Base-by-base conservation (phyloP, 2,113 vertebrate genomes). In the Euleptes europaea region DNA sequence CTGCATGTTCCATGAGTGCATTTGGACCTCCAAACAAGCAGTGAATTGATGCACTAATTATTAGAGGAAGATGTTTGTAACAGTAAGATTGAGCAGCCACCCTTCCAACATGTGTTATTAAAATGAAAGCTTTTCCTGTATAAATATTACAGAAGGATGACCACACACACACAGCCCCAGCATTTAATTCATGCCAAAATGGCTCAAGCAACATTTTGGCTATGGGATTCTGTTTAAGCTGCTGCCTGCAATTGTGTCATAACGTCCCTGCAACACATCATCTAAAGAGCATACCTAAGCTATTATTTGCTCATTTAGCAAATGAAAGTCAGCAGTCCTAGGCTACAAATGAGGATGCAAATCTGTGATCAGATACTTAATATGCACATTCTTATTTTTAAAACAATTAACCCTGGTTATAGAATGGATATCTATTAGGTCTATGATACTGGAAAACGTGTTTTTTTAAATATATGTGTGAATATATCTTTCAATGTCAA, bases 301-400 rank as follows among this genome's bases (percentile, higher is more conserved):
- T 10, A 3, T 26, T 60, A 57, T 70, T 79, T 60, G 67, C 19
- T 78, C 13, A 72, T 67, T 40, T 10, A 77, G 12, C 26, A 28
- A 26, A 26, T 28, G 8, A 17, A 71, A 78, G 23, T 90, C 80
- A 79, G 69, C 75, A 88, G 85, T 79, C 89, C 87, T 88, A 88
- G 13, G 23, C 69, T 49, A 63, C 60, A 63, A 3, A 28, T 63
- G 60, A 63, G 60, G 26, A 28, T 63, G 26, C 1, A 63, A 63
- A 63, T 63, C 60, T 63, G 60, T 8, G 23, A 23, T 28, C 60
- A 63, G 60, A 63, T 63, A 63, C 5, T 19, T 4, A 28, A 28
- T 63, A 28, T 28, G 60, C 28, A 28, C 26, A 63, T 63, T 10
- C 54, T 63, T 28, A 23, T 63, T 63, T 63, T 54, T 57, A 23